These are phyloP conservation scores for Yponomeuta malinellus DNA, from an alignment of 2,888 invertebrate genomes.

Conservation along the genomic window DNA sequence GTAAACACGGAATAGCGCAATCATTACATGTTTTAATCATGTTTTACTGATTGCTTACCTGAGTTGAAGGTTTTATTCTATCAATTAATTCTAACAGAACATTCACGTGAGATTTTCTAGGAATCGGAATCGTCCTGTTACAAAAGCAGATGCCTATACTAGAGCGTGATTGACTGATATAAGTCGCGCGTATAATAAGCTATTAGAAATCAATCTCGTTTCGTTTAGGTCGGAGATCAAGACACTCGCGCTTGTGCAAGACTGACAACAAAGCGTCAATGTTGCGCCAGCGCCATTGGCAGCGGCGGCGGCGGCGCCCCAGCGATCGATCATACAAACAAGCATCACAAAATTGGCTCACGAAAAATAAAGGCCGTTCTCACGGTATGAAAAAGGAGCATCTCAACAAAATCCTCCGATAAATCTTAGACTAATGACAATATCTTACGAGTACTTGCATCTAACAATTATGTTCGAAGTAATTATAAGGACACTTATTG, in stretches of 20 bases:
- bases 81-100: neutral
- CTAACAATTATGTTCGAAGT: neutral
- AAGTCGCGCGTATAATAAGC: constrained; percentile 9
- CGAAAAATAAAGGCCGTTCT: constrained; percentile 14
- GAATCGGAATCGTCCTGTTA: neutral
- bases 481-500: neutral
- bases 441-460: neutral
- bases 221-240: constrained; percentile 27
- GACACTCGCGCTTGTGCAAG: constrained; percentile 18
- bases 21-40: constrained; percentile 3
- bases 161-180: neutral
- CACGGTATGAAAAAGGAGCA: constrained; percentile 2
- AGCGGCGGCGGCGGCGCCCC: neutral
- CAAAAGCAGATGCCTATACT: neutral
- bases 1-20: constrained; percentile 2
- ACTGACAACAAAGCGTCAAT: constrained; percentile 24
- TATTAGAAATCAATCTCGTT: constrained; percentile 25
- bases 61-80: neutral
- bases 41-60: neutral
- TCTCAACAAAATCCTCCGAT: neutral
- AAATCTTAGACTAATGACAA: neutral
- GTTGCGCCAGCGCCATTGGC: constrained; percentile 20
- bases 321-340: constrained; percentile 24
- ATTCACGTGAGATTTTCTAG: neutral
- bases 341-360: constrained; percentile 17